phyloP scores from a whole-genome alignment of 2,888 invertebrate species.

The Anagyrus pseudococci region DNA sequence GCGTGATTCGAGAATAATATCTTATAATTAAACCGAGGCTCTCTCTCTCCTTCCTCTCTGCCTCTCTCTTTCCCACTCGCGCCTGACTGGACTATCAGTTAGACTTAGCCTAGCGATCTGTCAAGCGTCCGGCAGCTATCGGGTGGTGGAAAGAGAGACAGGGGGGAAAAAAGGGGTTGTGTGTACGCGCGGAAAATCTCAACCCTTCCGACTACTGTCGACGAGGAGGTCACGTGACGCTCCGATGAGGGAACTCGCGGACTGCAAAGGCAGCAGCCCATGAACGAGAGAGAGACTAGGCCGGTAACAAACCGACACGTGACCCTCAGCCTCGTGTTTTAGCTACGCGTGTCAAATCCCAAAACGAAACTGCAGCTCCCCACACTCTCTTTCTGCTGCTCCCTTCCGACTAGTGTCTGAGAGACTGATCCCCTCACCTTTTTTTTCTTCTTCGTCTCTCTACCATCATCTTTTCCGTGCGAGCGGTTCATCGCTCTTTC shows the following conservation, averaged over 20 bases:
- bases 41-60: constrained; percentile 1
- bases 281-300: too few species aligned
- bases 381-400: constrained; percentile 14
- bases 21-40: constrained; percentile 58
- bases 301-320: constrained; percentile 45
- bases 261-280: too few species aligned
- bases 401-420: too few species aligned
- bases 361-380: constrained; percentile 46
- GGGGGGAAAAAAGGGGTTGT: constrained; percentile 28
- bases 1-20: constrained; percentile 59
- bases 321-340: constrained; percentile 53
- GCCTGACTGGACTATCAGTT: constrained; percentile 54
- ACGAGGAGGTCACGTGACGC: constrained; percentile 56
- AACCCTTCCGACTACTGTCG: constrained; percentile 57
- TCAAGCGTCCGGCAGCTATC: too few species aligned
- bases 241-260: constrained; percentile 41
- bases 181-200: constrained; percentile 52
- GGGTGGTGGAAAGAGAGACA: constrained; percentile 43
- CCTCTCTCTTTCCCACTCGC: not conserved
- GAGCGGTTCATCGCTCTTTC: too few species aligned
- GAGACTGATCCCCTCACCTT: constrained; percentile 1
- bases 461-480: constrained; percentile 39
- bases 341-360: constrained; percentile 61
- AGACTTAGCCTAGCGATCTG: constrained; percentile 59
- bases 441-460: too few species aligned